Percentiles rank a stretch among this genome's conserved stretches.
These are phyloP conservation scores for Drosophila mulleri DNA, from an alignment of 2,888 invertebrate genomes.

Conservation along the genomic window DNA sequence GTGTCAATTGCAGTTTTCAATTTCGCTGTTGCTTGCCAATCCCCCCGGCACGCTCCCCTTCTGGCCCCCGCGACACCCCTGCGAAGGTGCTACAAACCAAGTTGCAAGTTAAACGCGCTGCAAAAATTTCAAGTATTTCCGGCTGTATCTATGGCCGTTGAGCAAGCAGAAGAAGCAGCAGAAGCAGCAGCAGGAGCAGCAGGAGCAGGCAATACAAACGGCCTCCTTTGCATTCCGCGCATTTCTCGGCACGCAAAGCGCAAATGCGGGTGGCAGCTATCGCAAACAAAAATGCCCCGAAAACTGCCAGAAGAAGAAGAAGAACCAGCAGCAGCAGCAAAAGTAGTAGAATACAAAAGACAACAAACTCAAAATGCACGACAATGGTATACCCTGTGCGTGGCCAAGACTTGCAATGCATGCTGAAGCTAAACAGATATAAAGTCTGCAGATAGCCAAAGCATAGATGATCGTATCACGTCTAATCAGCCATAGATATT, in stretches of 20 bases:
- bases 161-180: slow-evolving; percentile 3
- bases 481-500: too few relatives aligned
- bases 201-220: slow-evolving; percentile 41
- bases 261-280: slow-evolving; percentile 27
- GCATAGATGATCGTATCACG: too few relatives aligned
- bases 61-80: neutral
- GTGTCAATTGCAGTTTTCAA: slow-evolving; percentile 53
- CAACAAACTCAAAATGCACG: neutral
- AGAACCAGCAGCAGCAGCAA: neutral
- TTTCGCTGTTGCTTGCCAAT: slow-evolving; percentile 6
- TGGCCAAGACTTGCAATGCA: too few relatives aligned
- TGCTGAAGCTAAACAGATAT: too few relatives aligned
- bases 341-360: slow-evolving; percentile 5
- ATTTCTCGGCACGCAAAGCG: slow-evolving; percentile 54
- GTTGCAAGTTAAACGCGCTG: slow-evolving; percentile 29
- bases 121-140: slow-evolving; percentile 61
- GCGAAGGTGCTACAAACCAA: slow-evolving; percentile 17
- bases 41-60: neutral
- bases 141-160: slow-evolving; percentile 16
- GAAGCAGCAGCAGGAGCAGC: neutral
- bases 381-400: neutral
- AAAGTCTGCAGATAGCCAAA: too few relatives aligned
- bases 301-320: neutral
- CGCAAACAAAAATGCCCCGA: slow-evolving; percentile 29
- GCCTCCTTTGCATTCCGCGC: slow-evolving; percentile 76